Conservation (phyloP, 1,140 invertebrate genomes). For the Dendroctonus ponderosae region DNA sequence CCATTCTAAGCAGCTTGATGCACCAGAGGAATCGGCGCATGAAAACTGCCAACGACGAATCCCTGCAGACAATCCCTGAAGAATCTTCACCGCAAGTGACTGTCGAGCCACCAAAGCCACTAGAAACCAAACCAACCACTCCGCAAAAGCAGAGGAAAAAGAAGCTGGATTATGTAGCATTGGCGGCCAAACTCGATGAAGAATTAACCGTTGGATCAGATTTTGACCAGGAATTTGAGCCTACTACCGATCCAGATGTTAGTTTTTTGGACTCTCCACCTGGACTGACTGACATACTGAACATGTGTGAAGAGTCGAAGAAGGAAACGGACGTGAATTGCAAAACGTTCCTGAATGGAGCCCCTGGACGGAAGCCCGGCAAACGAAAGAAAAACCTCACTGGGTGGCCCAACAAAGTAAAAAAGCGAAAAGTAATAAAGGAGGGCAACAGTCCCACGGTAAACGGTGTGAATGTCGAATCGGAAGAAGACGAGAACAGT, state of each 20-base stretch:
- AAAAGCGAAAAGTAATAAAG: constrained; percentile 32
- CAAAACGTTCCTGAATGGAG: constrained; percentile 35
- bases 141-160: constrained; percentile 23
- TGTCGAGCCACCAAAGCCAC: background rate
- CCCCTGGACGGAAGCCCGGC: constrained; percentile 39
- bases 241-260: constrained; percentile 24
- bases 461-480: constrained; percentile 26
- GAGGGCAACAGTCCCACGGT: constrained; percentile 32
- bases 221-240: constrained; percentile 32
- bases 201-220: constrained; percentile 34
- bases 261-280: constrained; percentile 26
- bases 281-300: constrained; percentile 39
- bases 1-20: constrained; percentile 69
- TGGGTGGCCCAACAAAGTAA: constrained; percentile 62
- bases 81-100: constrained; percentile 9
- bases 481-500: constrained; percentile 36
- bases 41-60: background rate
- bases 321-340: constrained; percentile 29
- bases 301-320: constrained; percentile 39
- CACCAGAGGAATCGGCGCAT: constrained; percentile 52
- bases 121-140: constrained; percentile 11
- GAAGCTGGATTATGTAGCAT: constrained; percentile 35
- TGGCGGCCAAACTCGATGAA: constrained; percentile 38
- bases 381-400: constrained; percentile 56
- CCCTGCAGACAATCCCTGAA: constrained; percentile 30